Percentiles rank a stretch among this genome's conserved stretches.
phyloP scores from a whole-genome alignment of 2,113 vertebrate species.

The Oostethus manadensis region DNA sequence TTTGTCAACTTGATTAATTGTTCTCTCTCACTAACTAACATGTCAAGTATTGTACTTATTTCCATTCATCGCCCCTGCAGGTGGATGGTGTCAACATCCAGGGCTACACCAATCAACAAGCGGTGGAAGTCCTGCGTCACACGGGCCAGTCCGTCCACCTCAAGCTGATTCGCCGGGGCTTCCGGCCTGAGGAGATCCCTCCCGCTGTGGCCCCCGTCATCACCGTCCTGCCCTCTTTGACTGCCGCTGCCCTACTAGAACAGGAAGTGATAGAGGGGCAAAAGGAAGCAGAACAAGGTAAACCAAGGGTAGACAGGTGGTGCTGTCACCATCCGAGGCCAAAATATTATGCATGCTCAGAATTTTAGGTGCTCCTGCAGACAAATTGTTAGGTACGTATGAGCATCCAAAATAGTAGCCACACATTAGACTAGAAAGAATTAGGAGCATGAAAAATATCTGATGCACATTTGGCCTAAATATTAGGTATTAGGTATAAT shows the following conservation, averaged over 20 bases:
- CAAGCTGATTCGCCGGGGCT: constrained; percentile 79
- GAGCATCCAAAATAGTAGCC: too few species aligned
- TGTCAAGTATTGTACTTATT: too few species aligned
- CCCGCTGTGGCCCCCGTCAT: constrained; percentile 24
- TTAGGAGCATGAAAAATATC: too few species aligned
- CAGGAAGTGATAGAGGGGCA: constrained; percentile 59
- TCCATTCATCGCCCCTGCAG: constrained; percentile 58
- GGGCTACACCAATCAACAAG: constrained; percentile 94
- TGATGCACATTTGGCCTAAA: too few species aligned
- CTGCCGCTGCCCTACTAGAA: constrained; percentile 41
- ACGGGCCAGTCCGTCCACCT: constrained; percentile 87
- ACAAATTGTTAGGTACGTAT: too few species aligned
- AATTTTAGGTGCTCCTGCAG: too few species aligned
- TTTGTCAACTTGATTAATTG: too few species aligned
- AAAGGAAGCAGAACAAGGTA: constrained; percentile 48
- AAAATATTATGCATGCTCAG: too few species aligned
- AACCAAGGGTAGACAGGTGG: neutral
- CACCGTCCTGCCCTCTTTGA: constrained; percentile 21
- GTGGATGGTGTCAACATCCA: constrained; percentile 91
- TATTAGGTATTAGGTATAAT: too few species aligned
- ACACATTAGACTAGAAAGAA: too few species aligned
- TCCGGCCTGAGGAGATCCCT: constrained; percentile 72
- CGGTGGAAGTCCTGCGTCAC: constrained; percentile 88
- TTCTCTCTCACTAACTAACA: too few species aligned
- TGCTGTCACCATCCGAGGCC: too few species aligned